Evolutionary conservation across 1,140 invertebrate genomes (phyloP).

Genomic region (Caenorhabditis briggsae): DNA sequence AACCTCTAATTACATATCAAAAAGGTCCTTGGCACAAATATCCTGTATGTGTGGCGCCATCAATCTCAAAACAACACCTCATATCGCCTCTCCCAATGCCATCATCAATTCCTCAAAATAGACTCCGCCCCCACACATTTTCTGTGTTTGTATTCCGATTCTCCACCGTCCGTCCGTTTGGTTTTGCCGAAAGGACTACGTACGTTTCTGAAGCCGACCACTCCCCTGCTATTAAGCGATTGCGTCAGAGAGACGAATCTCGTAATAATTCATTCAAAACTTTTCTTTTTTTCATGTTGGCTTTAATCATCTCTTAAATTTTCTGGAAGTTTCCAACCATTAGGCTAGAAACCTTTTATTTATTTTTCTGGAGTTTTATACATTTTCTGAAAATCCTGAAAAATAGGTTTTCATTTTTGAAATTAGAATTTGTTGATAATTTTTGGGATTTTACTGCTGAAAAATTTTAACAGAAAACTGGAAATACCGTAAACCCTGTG

Average conservation of each 20-base stretch:
- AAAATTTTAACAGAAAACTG: too few species aligned
- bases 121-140: constrained; percentile 16
- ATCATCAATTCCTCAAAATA: not conserved
- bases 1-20: constrained; percentile 31
- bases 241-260: not conserved
- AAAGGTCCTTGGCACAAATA: constrained; percentile 49
- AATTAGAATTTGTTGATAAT: too few species aligned
- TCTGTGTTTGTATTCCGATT: not conserved
- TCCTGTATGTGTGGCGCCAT: constrained; percentile 12
- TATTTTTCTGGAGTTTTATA: too few species aligned
- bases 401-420: too few species aligned
- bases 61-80: not conserved
- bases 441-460: too few species aligned
- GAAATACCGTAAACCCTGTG: too few species aligned
- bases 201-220: not conserved
- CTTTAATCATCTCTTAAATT: too few species aligned
- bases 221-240: constrained; percentile 18
- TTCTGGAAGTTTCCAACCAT: too few species aligned
- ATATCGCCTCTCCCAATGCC: not conserved
- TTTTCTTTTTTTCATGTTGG: not conserved
- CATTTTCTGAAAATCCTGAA: too few species aligned
- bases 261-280: not conserved
- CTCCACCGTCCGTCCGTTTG: constrained; percentile 24
- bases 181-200: constrained; percentile 5
- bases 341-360: too few species aligned